Percentiles rank a stretch among this genome's conserved stretches.
Conservation (phyloP, 2,888 invertebrate species). For the Heteropelma amictum region DNA sequence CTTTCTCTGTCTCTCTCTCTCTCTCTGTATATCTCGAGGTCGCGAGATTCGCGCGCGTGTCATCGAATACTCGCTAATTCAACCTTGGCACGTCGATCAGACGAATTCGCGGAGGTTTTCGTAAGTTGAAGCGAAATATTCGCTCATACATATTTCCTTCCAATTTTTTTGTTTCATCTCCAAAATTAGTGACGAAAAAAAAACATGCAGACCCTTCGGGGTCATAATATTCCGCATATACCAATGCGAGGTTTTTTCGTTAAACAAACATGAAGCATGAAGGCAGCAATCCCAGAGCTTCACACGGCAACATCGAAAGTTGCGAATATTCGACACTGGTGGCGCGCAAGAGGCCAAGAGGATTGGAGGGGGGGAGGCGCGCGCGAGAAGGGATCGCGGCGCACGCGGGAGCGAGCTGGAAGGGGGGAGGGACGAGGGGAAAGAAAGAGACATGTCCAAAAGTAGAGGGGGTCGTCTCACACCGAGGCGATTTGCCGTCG, state of each 20-base stretch:
- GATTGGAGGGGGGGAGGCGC: not conserved
- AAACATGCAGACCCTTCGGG: not conserved
- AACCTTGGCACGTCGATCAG: conserved; percentile 46
- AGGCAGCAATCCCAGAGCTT: conserved; percentile 33
- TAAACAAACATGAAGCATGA: not conserved
- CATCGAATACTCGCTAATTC: conserved; percentile 40
- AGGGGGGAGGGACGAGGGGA: conserved; percentile 31
- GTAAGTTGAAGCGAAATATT: not conserved
- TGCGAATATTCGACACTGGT: conserved; percentile 53
- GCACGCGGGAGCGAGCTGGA: conserved; percentile 33
- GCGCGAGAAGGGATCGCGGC: conserved; percentile 17
- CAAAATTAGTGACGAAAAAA: not conserved
- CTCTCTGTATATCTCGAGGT: conserved; percentile 41
- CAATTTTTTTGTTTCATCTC: not conserved
- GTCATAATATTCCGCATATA: not conserved
- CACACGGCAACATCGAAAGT: conserved; percentile 62
- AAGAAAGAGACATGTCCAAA: conserved; percentile 36
- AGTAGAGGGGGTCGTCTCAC: conserved; percentile 58
- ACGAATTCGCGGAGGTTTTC: not conserved
- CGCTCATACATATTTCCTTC: not conserved
- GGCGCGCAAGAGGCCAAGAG: conserved; percentile 19
- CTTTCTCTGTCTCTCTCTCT: conserved; percentile 15
- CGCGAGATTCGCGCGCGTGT: conserved; percentile 51
- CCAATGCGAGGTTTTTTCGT: not conserved
- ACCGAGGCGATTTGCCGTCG: conserved; percentile 64